Base-by-base conservation (phyloP, 2,113 vertebrate genomes). In the Bos javanicus region DNA sequence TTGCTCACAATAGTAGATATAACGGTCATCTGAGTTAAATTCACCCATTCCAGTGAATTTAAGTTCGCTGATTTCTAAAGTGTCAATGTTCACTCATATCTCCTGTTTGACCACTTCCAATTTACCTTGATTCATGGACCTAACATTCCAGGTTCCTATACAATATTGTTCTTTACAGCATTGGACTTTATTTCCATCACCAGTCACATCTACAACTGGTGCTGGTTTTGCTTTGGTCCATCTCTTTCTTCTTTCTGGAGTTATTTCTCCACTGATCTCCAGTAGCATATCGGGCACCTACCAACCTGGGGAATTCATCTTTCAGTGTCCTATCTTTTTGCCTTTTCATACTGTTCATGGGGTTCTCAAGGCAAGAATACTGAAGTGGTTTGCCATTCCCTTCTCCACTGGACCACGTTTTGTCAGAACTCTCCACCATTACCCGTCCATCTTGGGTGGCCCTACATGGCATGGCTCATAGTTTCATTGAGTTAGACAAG, bases 391-490 rank as follows among this genome's bases (percentile, higher is more conserved):
- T 67, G 33, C 64, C 17, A 67, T 67, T 67, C 33, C 33, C 33
- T 67, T 67, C 33, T n/a, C 64, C 64, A 36, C 17, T 67, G 33
- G 16, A 36, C 33, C 64, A 36, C 0, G 0, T 67, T 67, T 36
- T 67, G 17, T 67, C 64, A 36, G 64, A 67, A 21, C 64, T 36
- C 33, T 21, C 17, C 64, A 36, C 64, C 64, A 67, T 11, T 8
- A 36, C 33, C 17, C 17, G 1, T 67, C 17, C n/a, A 9, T 67
- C 64, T 36, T 71, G 64, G n/a, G n/a, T 71, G 64, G n/a, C 8
- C 64, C 64, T 71, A 71, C n/a, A 36, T 0, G 9, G 64, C 64
- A 36, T 36, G 17, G n/a, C 1, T 36, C 64, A 21, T 11, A 36
- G 33, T 67, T 67, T 67, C 64, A 67, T 2, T 67, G 64, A 67